These are phyloP conservation scores for Crocuta crocuta DNA, from an alignment of 2,113 vertebrate genomes.

Conservation along the genomic window DNA sequence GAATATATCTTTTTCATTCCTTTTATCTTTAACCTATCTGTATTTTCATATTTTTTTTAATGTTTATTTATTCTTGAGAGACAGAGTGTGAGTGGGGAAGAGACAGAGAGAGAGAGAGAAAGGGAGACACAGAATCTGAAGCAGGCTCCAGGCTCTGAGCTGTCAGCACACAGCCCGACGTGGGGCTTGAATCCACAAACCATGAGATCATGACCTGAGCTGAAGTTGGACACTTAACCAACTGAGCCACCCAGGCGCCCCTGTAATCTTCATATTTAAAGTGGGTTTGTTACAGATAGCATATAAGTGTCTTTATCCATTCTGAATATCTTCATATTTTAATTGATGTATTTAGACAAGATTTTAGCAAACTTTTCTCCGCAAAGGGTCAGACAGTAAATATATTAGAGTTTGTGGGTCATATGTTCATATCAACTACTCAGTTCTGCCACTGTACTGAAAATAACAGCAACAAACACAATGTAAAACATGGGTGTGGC, in stretches of 20 bases:
- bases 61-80: no score
- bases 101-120: no score
- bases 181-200: no score
- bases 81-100: no score
- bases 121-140: no score
- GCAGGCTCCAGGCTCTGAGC: no score
- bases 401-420: background rate
- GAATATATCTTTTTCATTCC: background rate
- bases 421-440: background rate
- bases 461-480: background rate
- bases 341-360: background rate
- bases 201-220: no score
- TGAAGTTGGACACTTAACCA: no score
- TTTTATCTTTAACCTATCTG: background rate
- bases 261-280: no score
- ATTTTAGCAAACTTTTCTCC: background rate
- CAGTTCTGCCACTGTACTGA: background rate
- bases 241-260: no score
- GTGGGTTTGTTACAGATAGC: background rate
- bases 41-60: background rate
- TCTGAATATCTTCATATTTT: background rate
- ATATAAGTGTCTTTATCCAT: background rate
- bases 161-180: no score
- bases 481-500: background rate
- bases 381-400: background rate